These are phyloP conservation scores for Ancistrus triradiatus DNA, from an alignment of 2,113 vertebrate genomes.

Conservation along the genomic window DNA sequence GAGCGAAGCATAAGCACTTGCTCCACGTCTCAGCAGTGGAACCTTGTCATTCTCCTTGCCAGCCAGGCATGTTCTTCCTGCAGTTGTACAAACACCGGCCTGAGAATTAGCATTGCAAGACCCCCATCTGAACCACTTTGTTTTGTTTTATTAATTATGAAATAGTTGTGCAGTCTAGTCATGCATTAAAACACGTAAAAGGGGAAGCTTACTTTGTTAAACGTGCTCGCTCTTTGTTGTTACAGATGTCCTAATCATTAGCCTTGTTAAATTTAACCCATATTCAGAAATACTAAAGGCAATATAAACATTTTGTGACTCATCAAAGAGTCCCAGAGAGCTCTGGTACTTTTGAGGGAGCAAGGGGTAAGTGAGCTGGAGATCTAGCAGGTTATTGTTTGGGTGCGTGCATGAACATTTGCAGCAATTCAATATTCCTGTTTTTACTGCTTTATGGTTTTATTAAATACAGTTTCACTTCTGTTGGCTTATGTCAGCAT, in stretches of 20 bases:
- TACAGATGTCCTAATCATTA: conserved; percentile 78
- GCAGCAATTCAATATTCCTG: too few relatives aligned
- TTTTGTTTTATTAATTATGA: conserved; percentile 50
- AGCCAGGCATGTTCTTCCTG: conserved; percentile 23
- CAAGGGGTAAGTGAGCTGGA: not conserved
- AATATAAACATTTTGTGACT: conserved; percentile 35
- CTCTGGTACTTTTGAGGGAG: conserved; percentile 3
- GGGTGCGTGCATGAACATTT: not conserved
- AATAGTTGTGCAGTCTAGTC: conserved; percentile 24
- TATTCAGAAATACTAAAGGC: too few relatives aligned
- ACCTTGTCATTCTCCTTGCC: conserved; percentile 18
- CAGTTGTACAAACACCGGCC: conserved; percentile 40
- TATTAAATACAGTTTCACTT: too few relatives aligned
- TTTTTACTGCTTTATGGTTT: too few relatives aligned
- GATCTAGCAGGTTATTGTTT: not conserved
- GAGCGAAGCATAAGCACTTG: conserved; percentile 31
- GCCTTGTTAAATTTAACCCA: conserved; percentile 61
- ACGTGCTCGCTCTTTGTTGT: conserved; percentile 64
- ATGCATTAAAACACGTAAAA: conserved; percentile 36
- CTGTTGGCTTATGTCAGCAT: too few relatives aligned
- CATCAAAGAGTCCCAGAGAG: too few relatives aligned
- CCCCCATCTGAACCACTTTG: conserved; percentile 9
- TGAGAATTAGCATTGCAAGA: conserved; percentile 28
- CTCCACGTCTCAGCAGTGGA: conserved; percentile 11
- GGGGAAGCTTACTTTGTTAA: conserved; percentile 59